These are phyloP conservation scores for Poeciliopsis infans DNA, from an alignment of 2,797 vertebrate genomes.

Conservation along the genomic window DNA sequence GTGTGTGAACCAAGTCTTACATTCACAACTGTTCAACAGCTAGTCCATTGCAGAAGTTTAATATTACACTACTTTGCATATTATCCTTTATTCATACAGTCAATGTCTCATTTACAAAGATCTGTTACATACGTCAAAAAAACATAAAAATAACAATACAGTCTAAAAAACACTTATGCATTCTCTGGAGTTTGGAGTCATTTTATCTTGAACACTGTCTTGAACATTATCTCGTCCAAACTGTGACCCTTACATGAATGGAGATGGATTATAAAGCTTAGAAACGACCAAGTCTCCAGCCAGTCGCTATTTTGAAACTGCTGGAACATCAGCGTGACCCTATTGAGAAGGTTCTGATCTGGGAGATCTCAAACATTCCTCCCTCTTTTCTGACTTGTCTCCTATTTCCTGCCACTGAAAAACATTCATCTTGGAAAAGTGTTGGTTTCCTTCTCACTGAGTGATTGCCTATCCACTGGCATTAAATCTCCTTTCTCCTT, in stretches of 20 bases:
- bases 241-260: neutral
- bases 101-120: too few relatives aligned
- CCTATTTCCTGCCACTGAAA: neutral
- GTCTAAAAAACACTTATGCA: neutral
- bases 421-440: neutral
- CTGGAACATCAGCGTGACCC: too few relatives aligned
- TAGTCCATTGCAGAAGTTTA: neutral
- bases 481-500: neutral
- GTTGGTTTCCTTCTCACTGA: neutral
- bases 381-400: neutral
- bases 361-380: neutral
- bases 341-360: neutral
- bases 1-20: neutral
- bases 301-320: neutral
- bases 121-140: too few relatives aligned
- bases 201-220: neutral
- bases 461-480: neutral
- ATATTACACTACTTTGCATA: neutral
- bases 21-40: neutral
- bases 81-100: neutral
- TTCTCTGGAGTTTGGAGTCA: neutral
- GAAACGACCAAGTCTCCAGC: neutral
- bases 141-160: too few relatives aligned
- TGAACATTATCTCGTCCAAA: neutral
- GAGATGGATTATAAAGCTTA: neutral